phyloP scores from a whole-genome alignment of 2,113 vertebrate genomes.

The Calonectris borealis region DNA sequence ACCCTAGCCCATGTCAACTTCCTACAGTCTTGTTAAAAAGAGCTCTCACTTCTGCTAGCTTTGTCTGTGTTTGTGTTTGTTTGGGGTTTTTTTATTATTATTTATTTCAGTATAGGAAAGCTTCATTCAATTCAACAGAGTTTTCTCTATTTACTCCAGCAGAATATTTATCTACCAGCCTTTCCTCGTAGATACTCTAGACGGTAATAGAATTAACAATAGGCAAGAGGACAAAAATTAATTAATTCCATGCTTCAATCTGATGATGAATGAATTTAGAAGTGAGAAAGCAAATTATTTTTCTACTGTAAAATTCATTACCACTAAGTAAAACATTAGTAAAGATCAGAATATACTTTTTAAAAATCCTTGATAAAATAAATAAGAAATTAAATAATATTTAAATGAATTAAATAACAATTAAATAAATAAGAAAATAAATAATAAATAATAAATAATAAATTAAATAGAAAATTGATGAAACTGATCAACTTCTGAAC shows the following conservation, averaged over 20 bases:
- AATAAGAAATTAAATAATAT: background rate
- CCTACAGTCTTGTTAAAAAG: background rate
- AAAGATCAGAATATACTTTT: conserved; percentile 6
- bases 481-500: conserved; percentile 7
- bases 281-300: background rate
- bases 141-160: background rate
- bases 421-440: no score
- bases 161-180: background rate
- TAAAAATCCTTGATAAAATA: background rate
- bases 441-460: no score
- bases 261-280: background rate
- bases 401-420: no score
- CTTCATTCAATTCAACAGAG: background rate
- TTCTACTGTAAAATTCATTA: conserved; percentile 12
- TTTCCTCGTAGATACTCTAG: background rate
- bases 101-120: background rate
- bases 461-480: background rate
- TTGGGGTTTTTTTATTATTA: background rate
- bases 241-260: background rate
- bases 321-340: background rate
- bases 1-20: background rate
- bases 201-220: background rate
- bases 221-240: background rate
- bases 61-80: background rate
- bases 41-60: background rate